These are phyloP conservation scores for Pseudoips prasinana DNA, from an alignment of 2,888 invertebrate genomes.

Conservation along the genomic window DNA sequence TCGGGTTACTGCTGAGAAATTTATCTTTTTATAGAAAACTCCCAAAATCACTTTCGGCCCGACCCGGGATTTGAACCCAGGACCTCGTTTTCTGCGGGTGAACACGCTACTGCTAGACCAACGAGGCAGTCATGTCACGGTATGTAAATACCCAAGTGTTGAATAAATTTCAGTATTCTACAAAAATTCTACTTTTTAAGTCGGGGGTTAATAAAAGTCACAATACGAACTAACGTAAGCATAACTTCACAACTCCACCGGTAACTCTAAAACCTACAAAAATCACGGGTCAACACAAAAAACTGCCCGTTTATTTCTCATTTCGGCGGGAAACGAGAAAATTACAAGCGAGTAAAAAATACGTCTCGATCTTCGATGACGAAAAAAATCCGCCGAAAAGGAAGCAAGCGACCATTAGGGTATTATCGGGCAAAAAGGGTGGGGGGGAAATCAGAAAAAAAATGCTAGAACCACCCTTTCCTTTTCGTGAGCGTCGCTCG, in stretches of 20 bases:
- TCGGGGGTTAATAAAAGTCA: no score
- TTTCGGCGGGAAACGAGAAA: slow-evolving; percentile 69
- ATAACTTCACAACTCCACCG: neutral
- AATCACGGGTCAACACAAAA: slow-evolving; percentile 57
- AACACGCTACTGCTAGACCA: no score
- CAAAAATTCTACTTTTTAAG: no score
- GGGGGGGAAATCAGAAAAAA: slow-evolving; percentile 78
- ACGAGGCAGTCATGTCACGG: no score
- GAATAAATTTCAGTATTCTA: no score
- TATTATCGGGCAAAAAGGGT: slow-evolving; percentile 74
- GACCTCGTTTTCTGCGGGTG: no score
- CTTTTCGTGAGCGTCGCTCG: slow-evolving; percentile 74
- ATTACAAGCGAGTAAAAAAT: slow-evolving; percentile 74
- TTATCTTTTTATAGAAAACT: no score
- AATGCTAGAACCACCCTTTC: slow-evolving; percentile 77
- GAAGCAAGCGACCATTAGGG: slow-evolving; percentile 80
- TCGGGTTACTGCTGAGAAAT: no score
- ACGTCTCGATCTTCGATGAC: slow-evolving; percentile 72
- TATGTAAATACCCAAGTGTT: no score
- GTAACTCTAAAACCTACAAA: slow-evolving; percentile 1
- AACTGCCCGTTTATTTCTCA: slow-evolving; percentile 61
- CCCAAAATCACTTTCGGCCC: no score
- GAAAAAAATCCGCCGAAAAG: slow-evolving; percentile 74
- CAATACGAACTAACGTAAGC: no score
- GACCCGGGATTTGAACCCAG: no score